Percentiles rank a stretch among this genome's conserved stretches.
These are phyloP conservation scores for Iguana delicatissima DNA, from an alignment of 2,797 vertebrate species.

Conservation along the genomic window DNA sequence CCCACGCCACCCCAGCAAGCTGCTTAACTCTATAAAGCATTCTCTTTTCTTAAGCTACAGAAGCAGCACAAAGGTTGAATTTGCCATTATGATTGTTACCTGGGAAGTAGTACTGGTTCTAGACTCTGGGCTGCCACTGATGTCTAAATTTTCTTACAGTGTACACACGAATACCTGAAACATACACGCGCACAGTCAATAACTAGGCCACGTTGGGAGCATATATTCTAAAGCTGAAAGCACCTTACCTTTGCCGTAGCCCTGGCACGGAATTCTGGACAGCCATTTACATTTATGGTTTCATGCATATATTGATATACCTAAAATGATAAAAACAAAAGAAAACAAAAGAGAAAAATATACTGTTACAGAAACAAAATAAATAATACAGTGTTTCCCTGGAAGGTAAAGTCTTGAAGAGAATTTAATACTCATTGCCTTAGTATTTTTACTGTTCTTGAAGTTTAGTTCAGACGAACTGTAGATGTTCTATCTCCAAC, in stretches of 20 bases:
- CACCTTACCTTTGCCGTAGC: conserved; percentile 96
- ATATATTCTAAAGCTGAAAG: conserved; percentile 72
- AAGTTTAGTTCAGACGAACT: background rate
- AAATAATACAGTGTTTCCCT: conserved; percentile 38
- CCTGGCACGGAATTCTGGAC: conserved; percentile 96
- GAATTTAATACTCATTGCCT: background rate
- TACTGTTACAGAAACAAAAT: conserved; percentile 62
- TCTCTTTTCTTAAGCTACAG: conserved; percentile 88
- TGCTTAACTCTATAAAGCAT: conserved; percentile 77
- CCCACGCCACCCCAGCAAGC: background rate
- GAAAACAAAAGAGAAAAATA: conserved; percentile 64
- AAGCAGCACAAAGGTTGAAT: conserved; percentile 86
- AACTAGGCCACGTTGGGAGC: conserved; percentile 80
- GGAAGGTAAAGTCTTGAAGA: background rate
- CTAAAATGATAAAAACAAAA: conserved; percentile 81
- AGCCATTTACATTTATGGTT: conserved; percentile 98
- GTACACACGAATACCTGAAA: conserved; percentile 89
- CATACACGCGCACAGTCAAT: conserved; percentile 88
- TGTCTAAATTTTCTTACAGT: conserved; percentile 89
- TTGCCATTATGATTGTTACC: conserved; percentile 86
- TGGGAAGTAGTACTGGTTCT: conserved; percentile 87
- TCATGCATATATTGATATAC: conserved; percentile 99
- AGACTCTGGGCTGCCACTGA: conserved; percentile 89
- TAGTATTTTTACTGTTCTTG: background rate
- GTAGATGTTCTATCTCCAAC: background rate